Evolutionary conservation across 2,888 invertebrate genomes (phyloP).

Genomic region (Cantharis lateralis): DNA sequence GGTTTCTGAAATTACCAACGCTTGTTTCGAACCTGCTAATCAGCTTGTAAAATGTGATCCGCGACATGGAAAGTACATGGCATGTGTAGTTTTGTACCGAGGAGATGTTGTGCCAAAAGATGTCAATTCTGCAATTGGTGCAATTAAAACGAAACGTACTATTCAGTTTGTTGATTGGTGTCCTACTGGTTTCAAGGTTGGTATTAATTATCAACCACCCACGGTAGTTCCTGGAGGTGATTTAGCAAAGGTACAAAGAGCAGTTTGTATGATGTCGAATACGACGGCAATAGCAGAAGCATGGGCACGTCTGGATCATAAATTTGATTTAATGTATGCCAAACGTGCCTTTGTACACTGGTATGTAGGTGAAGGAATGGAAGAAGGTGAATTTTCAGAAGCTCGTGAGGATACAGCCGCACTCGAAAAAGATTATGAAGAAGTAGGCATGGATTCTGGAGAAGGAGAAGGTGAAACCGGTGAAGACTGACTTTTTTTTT

Average conservation of each 20-base stretch:
- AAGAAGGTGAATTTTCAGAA: slow-evolving; percentile 78
- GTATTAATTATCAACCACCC: slow-evolving; percentile 59
- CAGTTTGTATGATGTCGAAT: slow-evolving; percentile 90
- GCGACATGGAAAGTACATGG: slow-evolving; percentile 59
- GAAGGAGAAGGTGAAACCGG: slow-evolving; percentile 58
- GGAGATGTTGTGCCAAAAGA: slow-evolving; percentile 56
- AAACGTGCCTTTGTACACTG: slow-evolving; percentile 73
- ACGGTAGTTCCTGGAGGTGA: slow-evolving; percentile 59
- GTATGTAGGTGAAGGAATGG: slow-evolving; percentile 83
- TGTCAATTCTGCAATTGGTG: slow-evolving; percentile 61
- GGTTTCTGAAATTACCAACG: slow-evolving; percentile 65
- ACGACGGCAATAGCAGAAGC: slow-evolving; percentile 71
- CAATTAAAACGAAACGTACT: slow-evolving; percentile 63
- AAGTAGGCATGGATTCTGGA: slow-evolving; percentile 67
- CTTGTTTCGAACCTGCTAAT: slow-evolving; percentile 67
- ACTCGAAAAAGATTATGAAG: slow-evolving; percentile 72
- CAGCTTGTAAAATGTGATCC: slow-evolving; percentile 65
- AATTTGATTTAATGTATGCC: slow-evolving; percentile 72
- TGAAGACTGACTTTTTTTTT: slow-evolving; percentile 40
- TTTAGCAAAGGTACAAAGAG: slow-evolving; percentile 89
- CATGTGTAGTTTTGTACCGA: slow-evolving; percentile 61
- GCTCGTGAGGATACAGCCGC: slow-evolving; percentile 76
- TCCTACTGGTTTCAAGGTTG: slow-evolving; percentile 51
- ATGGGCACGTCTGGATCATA: slow-evolving; percentile 69
- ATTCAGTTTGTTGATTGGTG: slow-evolving; percentile 45